Base-by-base conservation (phyloP, 2,888 invertebrate species). In the Stratiomys singularior region DNA sequence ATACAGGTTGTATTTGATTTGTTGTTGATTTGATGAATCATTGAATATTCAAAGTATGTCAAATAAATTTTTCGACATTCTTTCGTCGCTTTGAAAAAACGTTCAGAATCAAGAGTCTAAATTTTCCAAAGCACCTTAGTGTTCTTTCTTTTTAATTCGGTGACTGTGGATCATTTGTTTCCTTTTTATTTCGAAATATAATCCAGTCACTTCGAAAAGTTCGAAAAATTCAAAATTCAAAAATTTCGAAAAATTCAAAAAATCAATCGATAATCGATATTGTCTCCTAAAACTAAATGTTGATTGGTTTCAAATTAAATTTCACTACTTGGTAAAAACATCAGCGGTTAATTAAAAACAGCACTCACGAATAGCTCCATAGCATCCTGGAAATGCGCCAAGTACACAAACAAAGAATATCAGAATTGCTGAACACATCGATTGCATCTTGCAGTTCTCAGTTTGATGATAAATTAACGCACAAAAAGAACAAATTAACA, bases 301-400 rank as follows among this genome's bases (percentile, higher is more conserved):
- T n/a, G n/a, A n/a, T n/a, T n/a, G n/a, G n/a, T n/a, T n/a, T n/a
- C n/a, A n/a, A n/a, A n/a, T n/a, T n/a, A n/a, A n/a, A n/a, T n/a
- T n/a, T n/a, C n/a, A n/a, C n/a, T n/a, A n/a, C n/a, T n/a, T n/a
- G n/a, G n/a, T n/a, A n/a, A 37, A 37, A 37, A 5, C 9, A 15
- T 9, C 15, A 52, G 15, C 3, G 15, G 15, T 52, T 52, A n/a
- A 52, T 52, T 9, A 52, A 9, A 4, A 66, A 37, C 15, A n/a
- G 1, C 52, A 72, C 71, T 72, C 71, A 72, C 71, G 71, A n/a
- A 72, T 23, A 52, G 52, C 52, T 28, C 71, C 71, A 52, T 56
- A 28, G 56, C 71, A 72, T 72, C 52, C 71, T 28, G 46, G 15
- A 27, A 72, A 72, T 9, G 27, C n/a, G 52, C 71, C 52, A 52